These are phyloP conservation scores for Chaetodon auriga DNA, from an alignment of 2,113 vertebrate genomes.

Conservation along the genomic window DNA sequence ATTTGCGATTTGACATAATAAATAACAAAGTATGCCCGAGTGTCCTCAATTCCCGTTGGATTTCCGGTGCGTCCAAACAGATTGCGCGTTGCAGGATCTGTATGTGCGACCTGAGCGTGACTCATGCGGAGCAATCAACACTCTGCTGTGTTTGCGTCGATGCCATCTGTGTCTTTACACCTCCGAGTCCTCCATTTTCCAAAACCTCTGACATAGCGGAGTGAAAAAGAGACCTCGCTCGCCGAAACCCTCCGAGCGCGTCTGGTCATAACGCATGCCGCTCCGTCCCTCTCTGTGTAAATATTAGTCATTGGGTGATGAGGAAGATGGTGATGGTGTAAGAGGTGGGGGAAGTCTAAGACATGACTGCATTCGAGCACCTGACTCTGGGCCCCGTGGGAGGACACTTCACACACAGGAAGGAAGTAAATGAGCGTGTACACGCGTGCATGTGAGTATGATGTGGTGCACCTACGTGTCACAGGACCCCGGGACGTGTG, in stretches of 20 bases:
- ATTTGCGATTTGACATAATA: background rate
- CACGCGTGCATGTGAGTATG: background rate
- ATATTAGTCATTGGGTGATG: slow-evolving; percentile 59
- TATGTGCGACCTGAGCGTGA: slow-evolving; percentile 72
- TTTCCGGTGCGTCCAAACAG: slow-evolving; percentile 37
- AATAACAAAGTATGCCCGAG: background rate
- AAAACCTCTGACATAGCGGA: slow-evolving; percentile 21
- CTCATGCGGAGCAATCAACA: slow-evolving; percentile 67
- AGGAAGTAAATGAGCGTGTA: slow-evolving; percentile 13
- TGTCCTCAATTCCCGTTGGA: background rate
- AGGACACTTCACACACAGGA: slow-evolving; percentile 23
- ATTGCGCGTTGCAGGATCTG: slow-evolving; percentile 48
- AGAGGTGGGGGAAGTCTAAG: slow-evolving; percentile 20
- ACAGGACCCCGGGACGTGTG: slow-evolving; percentile 54
- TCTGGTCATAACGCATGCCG: slow-evolving; percentile 22
- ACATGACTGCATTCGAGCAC: slow-evolving; percentile 40
- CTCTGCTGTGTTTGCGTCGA: slow-evolving; percentile 50
- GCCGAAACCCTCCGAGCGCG: slow-evolving; percentile 18
- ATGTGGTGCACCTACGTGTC: background rate
- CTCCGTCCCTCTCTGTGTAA: slow-evolving; percentile 30
- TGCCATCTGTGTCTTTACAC: slow-evolving; percentile 72
- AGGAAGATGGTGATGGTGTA: slow-evolving; percentile 12
- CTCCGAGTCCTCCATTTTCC: slow-evolving; percentile 37
- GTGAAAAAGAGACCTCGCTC: background rate
- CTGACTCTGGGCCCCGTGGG: slow-evolving; percentile 40